Conservation (phyloP, 2,797 vertebrate species). For the Synaphobranchus kaupii region DNA sequence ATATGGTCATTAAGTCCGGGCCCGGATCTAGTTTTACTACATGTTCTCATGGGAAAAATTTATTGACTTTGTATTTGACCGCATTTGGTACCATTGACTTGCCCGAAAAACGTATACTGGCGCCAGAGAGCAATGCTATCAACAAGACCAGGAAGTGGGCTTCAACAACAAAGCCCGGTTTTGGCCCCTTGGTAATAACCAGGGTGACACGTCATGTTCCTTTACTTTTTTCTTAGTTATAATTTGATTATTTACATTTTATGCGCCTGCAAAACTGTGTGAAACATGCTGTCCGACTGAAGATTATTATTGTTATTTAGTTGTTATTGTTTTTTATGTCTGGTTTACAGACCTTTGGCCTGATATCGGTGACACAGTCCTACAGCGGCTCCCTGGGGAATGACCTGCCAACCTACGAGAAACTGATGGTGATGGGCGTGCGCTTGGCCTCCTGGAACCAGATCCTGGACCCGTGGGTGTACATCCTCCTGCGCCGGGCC, state of each 20-base stretch:
- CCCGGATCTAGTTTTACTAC: no score
- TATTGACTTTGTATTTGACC: no score
- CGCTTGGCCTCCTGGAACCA: conserved; percentile 88
- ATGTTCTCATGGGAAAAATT: no score
- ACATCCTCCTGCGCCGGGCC: conserved; percentile 85
- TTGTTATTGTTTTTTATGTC: conserved; percentile 1
- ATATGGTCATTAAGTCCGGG: no score
- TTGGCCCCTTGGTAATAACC: no score
- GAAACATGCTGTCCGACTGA: not conserved
- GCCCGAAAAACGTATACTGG: no score
- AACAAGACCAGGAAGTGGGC: no score
- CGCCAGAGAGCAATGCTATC: no score
- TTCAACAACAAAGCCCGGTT: no score
- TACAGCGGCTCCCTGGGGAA: conserved; percentile 55
- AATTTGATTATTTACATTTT: not conserved
- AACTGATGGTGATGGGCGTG: conserved; percentile 77
- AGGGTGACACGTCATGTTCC: no score
- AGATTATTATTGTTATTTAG: not conserved
- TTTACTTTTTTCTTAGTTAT: not conserved
- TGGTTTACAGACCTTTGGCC: conserved; percentile 75
- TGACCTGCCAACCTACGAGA: conserved; percentile 60
- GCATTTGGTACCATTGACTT: no score
- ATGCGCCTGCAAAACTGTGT: not conserved
- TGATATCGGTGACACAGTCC: conserved; percentile 72
- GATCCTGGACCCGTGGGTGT: conserved; percentile 91